Evolutionary conservation across 2,888 invertebrate genomes (phyloP).

Genomic region (Scaptomyza reducta): DNA sequence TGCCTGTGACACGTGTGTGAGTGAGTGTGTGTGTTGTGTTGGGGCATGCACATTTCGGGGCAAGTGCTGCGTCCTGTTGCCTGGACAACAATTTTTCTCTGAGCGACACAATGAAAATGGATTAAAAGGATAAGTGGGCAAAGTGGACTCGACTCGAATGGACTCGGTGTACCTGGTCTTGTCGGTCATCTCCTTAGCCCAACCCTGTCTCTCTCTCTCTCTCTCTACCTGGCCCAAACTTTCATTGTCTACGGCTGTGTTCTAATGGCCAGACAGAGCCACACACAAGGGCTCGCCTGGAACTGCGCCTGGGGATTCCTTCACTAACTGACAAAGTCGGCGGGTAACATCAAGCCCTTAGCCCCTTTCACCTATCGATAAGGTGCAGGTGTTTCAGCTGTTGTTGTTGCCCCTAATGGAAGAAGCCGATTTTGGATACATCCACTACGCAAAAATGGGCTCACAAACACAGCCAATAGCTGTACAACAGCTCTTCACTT

Average conservation of each 20-base stretch:
- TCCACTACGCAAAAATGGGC: neutral
- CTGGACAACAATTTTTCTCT: slow-evolving; percentile 22
- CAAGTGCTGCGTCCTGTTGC: slow-evolving; percentile 15
- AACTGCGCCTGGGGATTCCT: slow-evolving; percentile 10
- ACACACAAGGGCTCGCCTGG: neutral
- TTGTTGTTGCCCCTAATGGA: slow-evolving; percentile 49
- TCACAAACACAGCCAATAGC: neutral
- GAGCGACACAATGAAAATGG: slow-evolving; percentile 57
- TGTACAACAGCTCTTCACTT: neutral
- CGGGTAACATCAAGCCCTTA: neutral
- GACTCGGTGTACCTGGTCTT: slow-evolving; percentile 1
- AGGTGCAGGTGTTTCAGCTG: slow-evolving; percentile 19
- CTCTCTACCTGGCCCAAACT: neutral
- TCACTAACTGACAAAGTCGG: slow-evolving; percentile 15
- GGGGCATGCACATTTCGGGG: slow-evolving; percentile 14
- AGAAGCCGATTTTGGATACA: neutral
- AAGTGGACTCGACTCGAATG: slow-evolving; percentile 5
- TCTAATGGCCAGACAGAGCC: slow-evolving; percentile 18
- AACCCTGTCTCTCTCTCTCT: neutral
- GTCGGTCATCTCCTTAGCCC: neutral
- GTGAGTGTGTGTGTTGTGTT: slow-evolving; percentile 2
- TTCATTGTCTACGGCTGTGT: slow-evolving; percentile 5
- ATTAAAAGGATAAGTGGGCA: slow-evolving; percentile 59
- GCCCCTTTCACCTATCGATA: neutral
- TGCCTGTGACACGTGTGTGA: neutral